Conservation (phyloP, 2,888 invertebrate species). For the Macaria liturata region DNA sequence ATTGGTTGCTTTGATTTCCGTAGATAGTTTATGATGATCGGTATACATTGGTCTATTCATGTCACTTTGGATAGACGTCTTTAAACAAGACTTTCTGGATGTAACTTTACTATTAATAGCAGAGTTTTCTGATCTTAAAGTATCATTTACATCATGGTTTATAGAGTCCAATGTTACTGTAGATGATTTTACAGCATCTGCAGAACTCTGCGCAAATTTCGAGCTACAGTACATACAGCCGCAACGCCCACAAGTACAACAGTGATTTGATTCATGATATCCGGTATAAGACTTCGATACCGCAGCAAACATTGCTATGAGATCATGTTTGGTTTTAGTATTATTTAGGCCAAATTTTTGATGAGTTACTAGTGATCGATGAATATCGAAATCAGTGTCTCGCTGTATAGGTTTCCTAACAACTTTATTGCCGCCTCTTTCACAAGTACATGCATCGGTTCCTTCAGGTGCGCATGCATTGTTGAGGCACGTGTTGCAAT, state of each 20-base stretch:
- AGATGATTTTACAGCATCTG: conserved; percentile 28
- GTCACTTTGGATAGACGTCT: neutral
- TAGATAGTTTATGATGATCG: neutral
- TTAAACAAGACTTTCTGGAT: conserved; percentile 1
- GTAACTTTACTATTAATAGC: neutral
- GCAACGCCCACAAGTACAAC: conserved; percentile 45
- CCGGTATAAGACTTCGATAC: conserved; percentile 36
- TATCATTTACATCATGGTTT: neutral
- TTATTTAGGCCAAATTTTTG: conserved; percentile 16
- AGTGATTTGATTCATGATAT: neutral
- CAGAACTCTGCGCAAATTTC: conserved; percentile 27
- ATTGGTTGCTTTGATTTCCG: conserved; percentile 6
- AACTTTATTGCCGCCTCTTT: conserved; percentile 39
- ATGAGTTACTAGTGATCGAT: conserved; percentile 35
- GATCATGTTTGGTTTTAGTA: conserved; percentile 26
- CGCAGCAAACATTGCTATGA: conserved; percentile 48
- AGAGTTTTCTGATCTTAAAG: neutral
- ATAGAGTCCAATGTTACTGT: neutral
- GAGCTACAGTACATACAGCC: conserved; percentile 48
- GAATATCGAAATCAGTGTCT: conserved; percentile 55
- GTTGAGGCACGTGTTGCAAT: conserved; percentile 50
- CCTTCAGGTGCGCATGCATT: conserved; percentile 47
- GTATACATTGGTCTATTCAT: neutral
- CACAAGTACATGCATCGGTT: conserved; percentile 50
- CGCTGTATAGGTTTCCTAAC: conserved; percentile 52